Conservation (phyloP, 2,888 invertebrate genomes). For the Cantharis lateralis region DNA sequence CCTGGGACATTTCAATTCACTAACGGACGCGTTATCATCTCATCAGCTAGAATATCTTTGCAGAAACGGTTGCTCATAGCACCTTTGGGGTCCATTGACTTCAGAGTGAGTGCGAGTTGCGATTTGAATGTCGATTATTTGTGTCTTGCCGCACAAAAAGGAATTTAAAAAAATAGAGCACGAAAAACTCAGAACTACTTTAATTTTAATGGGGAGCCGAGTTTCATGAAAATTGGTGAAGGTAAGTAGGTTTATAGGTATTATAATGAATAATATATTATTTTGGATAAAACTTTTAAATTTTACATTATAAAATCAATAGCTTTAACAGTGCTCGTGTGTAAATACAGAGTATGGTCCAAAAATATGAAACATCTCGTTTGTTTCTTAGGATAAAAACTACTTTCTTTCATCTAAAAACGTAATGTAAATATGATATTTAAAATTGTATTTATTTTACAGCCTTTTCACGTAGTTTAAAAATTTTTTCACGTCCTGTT, state of each 20-base stretch:
- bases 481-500: constrained; percentile 56
- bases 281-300: background rate
- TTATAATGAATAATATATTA: background rate
- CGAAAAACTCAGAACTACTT: background rate
- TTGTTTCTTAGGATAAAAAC: background rate
- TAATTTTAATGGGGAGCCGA: background rate
- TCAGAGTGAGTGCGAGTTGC: no score
- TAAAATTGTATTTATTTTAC: constrained; percentile 28
- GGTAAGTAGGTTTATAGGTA: background rate
- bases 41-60: no score
- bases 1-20: no score
- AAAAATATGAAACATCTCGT: background rate
- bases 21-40: no score
- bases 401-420: background rate
- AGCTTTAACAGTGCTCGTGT: background rate
- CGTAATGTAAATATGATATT: background rate
- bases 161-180: no score
- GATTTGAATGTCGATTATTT: no score
- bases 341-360: background rate
- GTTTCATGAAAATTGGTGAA: background rate
- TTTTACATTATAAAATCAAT: background rate
- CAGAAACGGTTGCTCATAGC: no score
- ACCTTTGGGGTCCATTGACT: no score
- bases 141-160: no score
- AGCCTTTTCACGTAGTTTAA: constrained; percentile 56